phyloP scores from a whole-genome alignment of 2,113 vertebrate genomes.

The Fregetta grallaria region DNA sequence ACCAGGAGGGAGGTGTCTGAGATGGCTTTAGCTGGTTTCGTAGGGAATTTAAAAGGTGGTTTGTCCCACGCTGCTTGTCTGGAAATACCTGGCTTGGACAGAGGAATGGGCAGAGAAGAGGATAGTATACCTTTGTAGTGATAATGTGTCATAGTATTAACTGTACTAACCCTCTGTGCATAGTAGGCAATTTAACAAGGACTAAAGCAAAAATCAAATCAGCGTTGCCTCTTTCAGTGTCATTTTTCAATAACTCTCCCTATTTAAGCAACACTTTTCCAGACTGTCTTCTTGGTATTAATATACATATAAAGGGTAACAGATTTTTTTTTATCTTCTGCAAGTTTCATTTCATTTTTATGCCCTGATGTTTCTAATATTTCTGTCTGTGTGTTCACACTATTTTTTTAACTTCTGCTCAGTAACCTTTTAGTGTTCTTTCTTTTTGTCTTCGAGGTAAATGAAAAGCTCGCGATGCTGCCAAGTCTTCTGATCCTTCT shows the following conservation, averaged over 20 bases:
- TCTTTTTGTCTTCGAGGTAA: slow-evolving; percentile 51
- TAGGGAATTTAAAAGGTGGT: background rate
- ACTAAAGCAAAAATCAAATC: slow-evolving; percentile 2
- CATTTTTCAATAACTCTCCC: slow-evolving; percentile 8
- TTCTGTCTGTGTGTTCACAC: background rate
- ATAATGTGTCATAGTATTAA: background rate
- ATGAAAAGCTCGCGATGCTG: background rate
- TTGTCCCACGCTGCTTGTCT: background rate
- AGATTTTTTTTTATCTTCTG: background rate
- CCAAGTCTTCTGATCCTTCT: slow-evolving; percentile 40
- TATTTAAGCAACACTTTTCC: background rate
- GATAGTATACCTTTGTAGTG: background rate
- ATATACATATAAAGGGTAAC: background rate
- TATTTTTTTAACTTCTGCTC: background rate
- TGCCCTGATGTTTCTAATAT: background rate
- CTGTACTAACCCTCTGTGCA: background rate
- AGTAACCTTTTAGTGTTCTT: slow-evolving; percentile 28
- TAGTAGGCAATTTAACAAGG: background rate
- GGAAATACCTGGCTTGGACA: background rate
- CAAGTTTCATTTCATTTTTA: slow-evolving; percentile 2
- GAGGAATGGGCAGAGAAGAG: background rate
- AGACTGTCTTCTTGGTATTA: background rate
- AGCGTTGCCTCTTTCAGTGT: background rate
- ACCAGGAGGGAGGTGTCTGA: background rate
- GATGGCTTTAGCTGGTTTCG: background rate